Percentiles rank a stretch among this genome's conserved stretches.
Conservation (phyloP, 2,888 invertebrate species). For the Rhopalosiphum nymphaeae region DNA sequence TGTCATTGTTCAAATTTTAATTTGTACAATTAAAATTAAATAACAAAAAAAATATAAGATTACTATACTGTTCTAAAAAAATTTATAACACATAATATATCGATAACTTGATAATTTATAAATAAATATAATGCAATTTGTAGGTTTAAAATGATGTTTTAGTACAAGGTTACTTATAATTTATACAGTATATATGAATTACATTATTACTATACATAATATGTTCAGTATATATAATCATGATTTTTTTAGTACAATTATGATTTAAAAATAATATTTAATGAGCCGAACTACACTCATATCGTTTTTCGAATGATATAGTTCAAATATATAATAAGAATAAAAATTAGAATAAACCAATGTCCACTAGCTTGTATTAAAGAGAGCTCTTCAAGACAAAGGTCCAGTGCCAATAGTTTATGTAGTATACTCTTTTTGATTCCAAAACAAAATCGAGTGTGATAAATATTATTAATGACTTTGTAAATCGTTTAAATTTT, state of each 20-base stretch:
- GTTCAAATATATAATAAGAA: constrained; percentile 17
- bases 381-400: neutral
- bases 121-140: neutral
- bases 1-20: no score
- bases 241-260: neutral
- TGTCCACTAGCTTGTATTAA: neutral
- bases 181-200: neutral
- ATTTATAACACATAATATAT: neutral
- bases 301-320: neutral
- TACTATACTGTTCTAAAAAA: neutral
- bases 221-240: neutral
- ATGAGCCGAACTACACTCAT: neutral
- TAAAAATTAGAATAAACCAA: neutral
- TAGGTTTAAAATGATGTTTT: neutral
- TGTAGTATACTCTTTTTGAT: neutral
- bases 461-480: constrained; percentile 20
- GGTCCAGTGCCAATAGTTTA: neutral
- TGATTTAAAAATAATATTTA: neutral
- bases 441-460: constrained; percentile 25
- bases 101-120: neutral
- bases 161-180: neutral
- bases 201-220: neutral
- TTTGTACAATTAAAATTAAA: neutral
- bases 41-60: neutral
- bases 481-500: constrained; percentile 43